Evolutionary conservation across 2,888 invertebrate genomes (phyloP).

Genomic region (Congeria kusceri): DNA sequence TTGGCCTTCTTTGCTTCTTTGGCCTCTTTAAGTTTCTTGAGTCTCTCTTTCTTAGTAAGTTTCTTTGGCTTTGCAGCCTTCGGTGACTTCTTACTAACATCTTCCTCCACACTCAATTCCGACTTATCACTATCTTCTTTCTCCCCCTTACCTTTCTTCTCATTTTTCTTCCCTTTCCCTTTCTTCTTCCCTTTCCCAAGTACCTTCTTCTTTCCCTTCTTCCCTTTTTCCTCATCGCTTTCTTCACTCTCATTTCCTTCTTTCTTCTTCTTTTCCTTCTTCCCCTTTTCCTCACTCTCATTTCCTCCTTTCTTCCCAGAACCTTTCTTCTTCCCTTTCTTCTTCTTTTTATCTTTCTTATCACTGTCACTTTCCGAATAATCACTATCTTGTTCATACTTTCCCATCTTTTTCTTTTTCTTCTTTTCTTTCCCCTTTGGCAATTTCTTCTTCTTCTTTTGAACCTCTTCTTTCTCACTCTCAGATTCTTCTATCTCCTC

Average conservation of each 20-base stretch:
- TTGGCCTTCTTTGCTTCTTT: constrained; percentile 57
- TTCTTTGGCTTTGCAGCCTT: constrained; percentile 40
- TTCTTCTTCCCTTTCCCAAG: constrained; percentile 33
- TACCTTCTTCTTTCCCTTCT: constrained; percentile 44
- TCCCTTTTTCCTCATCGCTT: constrained; percentile 39
- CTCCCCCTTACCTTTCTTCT: constrained; percentile 16
- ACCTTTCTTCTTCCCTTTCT: constrained; percentile 34
- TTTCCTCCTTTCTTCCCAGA: constrained; percentile 30
- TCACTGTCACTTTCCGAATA: constrained; percentile 34
- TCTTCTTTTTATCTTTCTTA: constrained; percentile 51
- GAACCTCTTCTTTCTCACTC: constrained; percentile 35
- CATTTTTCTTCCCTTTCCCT: constrained; percentile 27
- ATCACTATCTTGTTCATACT: constrained; percentile 35
- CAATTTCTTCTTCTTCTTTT: constrained; percentile 26
- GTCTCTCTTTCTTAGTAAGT: constrained; percentile 54
- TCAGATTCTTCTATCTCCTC: constrained; percentile 46
- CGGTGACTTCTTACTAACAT: constrained; percentile 27
- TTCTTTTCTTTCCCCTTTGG: constrained; percentile 46
- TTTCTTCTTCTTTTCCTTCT: constrained; percentile 52
- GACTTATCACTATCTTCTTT: constrained; percentile 22
- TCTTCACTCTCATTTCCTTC: constrained; percentile 28
- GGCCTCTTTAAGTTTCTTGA: constrained; percentile 55
- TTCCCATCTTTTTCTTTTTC: constrained; percentile 53
- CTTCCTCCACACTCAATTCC: constrained; percentile 32
- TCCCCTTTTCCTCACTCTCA: constrained; percentile 42